phyloP scores from a whole-genome alignment of 23 tunicate species.

The Botrylloides violaceus region DNA sequence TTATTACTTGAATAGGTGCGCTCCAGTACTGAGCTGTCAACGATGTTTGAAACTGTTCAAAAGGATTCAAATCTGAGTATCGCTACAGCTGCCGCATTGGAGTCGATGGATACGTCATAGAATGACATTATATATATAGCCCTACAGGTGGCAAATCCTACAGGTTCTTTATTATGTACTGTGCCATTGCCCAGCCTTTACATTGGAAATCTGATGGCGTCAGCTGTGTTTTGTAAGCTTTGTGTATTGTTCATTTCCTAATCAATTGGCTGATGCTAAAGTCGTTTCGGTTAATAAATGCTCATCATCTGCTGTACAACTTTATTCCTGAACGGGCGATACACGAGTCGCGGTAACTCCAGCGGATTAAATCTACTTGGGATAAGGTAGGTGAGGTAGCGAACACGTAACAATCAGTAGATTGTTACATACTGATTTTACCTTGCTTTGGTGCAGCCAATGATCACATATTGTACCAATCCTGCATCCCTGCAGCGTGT shows the following conservation, averaged over 20 bases:
- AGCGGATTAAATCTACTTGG: no score
- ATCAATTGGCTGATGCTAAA: not conserved
- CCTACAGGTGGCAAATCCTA: no score
- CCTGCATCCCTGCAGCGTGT: no score
- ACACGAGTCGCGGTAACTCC: no score
- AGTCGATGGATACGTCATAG: constrained; percentile 80
- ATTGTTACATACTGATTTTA: no score
- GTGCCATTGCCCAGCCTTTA: not conserved
- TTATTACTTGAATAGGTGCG: constrained; percentile 61
- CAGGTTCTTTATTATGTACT: not conserved
- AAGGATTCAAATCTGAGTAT: constrained; percentile 38
- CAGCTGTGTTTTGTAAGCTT: not conserved
- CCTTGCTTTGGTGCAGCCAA: no score
- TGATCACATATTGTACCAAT: no score
- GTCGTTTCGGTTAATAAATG: no score
- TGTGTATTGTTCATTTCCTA: not conserved
- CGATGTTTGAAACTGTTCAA: constrained; percentile 81
- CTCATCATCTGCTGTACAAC: no score
- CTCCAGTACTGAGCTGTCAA: constrained; percentile 68
- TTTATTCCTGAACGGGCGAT: no score
- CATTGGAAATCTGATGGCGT: not conserved
- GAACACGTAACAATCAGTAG: no score
- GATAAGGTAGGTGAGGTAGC: no score
- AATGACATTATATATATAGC: not conserved
- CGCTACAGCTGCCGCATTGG: constrained; percentile 36